A percentile compares a stretch with the other conserved stretches of the same genome.
Conservation (phyloP, 1,140 invertebrate genomes). For the Microplitis demolitor region DNA sequence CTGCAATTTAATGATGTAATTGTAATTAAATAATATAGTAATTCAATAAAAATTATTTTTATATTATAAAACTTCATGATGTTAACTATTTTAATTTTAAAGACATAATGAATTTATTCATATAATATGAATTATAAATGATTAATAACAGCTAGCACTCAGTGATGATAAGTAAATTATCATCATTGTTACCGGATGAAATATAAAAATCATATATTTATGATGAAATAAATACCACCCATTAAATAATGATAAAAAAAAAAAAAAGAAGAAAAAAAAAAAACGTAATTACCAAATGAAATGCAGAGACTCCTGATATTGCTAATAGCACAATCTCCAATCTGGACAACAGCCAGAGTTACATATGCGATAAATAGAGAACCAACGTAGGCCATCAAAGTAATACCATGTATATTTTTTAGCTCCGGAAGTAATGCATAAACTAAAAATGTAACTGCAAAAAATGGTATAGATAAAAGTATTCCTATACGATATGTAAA, state of each 20-base stretch:
- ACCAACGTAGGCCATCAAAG: conserved; percentile 69
- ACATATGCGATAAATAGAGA: conserved; percentile 66
- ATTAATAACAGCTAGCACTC: too few relatives aligned
- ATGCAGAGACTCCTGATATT: conserved; percentile 17
- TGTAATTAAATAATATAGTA: too few relatives aligned
- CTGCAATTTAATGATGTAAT: too few relatives aligned
- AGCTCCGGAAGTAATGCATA: conserved; percentile 71
- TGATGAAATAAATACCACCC: too few relatives aligned
- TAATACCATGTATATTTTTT: conserved; percentile 71
- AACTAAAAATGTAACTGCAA: conserved; percentile 70
- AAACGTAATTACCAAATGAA: conserved; percentile 21
- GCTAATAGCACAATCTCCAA: conserved; percentile 46
- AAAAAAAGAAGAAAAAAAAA: not conserved
- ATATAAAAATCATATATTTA: not conserved
- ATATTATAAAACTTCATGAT: too few relatives aligned
- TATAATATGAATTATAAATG: too few relatives aligned
- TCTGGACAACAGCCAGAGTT: conserved; percentile 63
- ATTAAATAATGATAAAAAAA: too few relatives aligned
- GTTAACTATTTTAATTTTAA: too few relatives aligned
- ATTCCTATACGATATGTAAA: conserved; percentile 47
- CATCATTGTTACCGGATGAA: too few relatives aligned
- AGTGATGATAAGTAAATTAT: too few relatives aligned
- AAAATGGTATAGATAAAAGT: conserved; percentile 70
- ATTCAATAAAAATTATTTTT: too few relatives aligned
- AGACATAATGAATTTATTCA: too few relatives aligned